phyloP scores from a whole-genome alignment of 2,888 invertebrate species.

The Ephialtes manifestator region DNA sequence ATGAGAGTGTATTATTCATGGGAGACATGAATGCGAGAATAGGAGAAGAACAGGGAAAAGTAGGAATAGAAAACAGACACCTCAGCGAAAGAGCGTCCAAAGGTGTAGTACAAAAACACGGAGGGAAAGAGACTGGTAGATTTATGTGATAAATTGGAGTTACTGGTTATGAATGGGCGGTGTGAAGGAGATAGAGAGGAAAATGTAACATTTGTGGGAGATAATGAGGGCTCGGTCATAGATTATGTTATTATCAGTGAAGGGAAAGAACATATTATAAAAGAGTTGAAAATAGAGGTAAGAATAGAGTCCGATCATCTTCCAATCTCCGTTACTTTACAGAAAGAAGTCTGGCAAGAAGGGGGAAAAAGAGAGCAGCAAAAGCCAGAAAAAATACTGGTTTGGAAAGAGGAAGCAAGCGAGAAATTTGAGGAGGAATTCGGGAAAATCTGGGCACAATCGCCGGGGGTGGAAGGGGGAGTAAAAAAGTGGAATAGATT shows the following conservation, averaged over 20 bases:
- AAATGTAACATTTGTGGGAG: slow-evolving; percentile 9
- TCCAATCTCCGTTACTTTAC: slow-evolving; percentile 2
- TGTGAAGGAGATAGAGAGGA: slow-evolving; percentile 16
- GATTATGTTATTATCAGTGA: slow-evolving; percentile 33
- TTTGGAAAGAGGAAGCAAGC: neutral
- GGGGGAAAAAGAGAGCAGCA: neutral
- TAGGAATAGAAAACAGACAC: neutral
- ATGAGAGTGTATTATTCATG: neutral
- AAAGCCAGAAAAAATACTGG: neutral
- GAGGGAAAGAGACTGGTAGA: slow-evolving; percentile 25
- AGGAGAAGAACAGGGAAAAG: slow-evolving; percentile 20
- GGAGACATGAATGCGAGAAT: slow-evolving; percentile 59
- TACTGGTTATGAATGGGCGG: slow-evolving; percentile 33
- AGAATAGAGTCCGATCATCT: slow-evolving; percentile 46
- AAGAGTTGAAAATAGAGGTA: slow-evolving; percentile 12
- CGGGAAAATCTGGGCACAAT: neutral
- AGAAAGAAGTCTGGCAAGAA: no score
- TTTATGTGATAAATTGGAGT: slow-evolving; percentile 6
- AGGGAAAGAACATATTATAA: neutral
- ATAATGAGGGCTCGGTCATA: slow-evolving; percentile 36
- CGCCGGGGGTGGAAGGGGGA: no score
- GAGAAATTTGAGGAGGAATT: neutral
- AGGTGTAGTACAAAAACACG: slow-evolving; percentile 11
- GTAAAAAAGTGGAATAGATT: neutral
- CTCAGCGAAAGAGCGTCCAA: neutral